Evolutionary conservation across 2,113 vertebrate genomes (phyloP).

Genomic region (Strix uralensis): DNA sequence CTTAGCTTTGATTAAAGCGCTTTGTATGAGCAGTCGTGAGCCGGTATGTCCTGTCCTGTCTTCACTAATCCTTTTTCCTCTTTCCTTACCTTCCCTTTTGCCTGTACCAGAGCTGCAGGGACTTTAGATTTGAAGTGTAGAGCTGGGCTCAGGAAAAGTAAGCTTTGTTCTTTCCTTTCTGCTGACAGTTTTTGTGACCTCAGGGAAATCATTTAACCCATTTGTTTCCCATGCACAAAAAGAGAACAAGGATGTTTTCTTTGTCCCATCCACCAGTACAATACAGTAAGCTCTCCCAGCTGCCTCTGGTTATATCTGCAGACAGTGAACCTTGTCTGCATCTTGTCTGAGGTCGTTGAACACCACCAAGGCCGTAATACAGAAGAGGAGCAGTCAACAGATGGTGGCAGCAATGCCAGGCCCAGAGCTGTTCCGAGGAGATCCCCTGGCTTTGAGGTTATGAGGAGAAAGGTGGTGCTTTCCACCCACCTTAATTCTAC

Average conservation of each 20-base stretch:
- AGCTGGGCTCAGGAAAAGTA: neutral
- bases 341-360: neutral
- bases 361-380: fast-evolving
- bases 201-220: neutral
- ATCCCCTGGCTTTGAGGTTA: neutral
- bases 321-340: neutral
- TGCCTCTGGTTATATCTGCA: neutral
- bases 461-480: slow-evolving; percentile 44
- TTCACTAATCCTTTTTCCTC: neutral
- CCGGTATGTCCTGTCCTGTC: neutral
- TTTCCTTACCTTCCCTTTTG: neutral
- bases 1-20: neutral
- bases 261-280: neutral
- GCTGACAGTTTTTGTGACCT: neutral
- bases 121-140: neutral
- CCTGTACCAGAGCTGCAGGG: neutral
- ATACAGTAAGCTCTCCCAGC: neutral
- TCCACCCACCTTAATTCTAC: slow-evolving; percentile 44
- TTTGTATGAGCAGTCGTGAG: neutral
- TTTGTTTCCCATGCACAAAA: neutral
- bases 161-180: neutral
- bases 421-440: neutral
- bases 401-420: slow-evolving; percentile 30
- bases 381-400: neutral
- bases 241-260: neutral